Evolutionary conservation across 2,888 invertebrate genomes (phyloP), one percentile per base, ranked within the genome.

Genomic region (Tenthredo distinguenda): DNA sequence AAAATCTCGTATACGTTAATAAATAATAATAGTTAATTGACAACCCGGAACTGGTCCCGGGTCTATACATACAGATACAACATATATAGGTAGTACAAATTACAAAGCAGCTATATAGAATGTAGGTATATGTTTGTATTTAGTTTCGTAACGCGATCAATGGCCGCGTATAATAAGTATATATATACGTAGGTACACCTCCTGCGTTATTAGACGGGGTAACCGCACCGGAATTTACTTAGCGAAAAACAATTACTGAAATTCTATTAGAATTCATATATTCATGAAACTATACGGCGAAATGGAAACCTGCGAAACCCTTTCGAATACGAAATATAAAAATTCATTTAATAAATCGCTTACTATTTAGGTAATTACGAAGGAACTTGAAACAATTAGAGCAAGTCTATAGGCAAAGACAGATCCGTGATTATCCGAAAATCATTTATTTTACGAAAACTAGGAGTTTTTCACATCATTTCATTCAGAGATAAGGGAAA

Each of bases 11-110:
- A 77, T 37, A 71, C 71, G 71, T 10, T 77, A 50, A 50, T 77
- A 77, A 50, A 77, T 50, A 34, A 50, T 50, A 77, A 77, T 77
- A 40, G 76, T 21, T 50, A 77, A 77, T 77, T 77, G 76, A 77
- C 76, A 77, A 77, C 76, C 76, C 76, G 76, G 76, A 77, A 77
- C 76, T 77, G 21, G 10, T 10, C 40, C 40, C 55, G 55, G 31
- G 26, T 77, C 43, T 74, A 74, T 21, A 74, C 10, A 31, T 77
- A 26, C 4, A 15, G 4, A 10, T 31, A 43, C 76, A 43, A 74
- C 21, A 74, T 10, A 15, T 26, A 50, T 18, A 50, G 12, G 9
- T 50, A 26, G 26, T 50, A 77, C 76, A 77, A 50, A 74, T 74
- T 74, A 74, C 72, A 74, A 74, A 43, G 72, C 72, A 74, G 40